A percentile compares a stretch with the other conserved stretches of the same genome.
phyloP scores from a whole-genome alignment of 2,888 invertebrate genomes.

The Colletes collaris region DNA sequence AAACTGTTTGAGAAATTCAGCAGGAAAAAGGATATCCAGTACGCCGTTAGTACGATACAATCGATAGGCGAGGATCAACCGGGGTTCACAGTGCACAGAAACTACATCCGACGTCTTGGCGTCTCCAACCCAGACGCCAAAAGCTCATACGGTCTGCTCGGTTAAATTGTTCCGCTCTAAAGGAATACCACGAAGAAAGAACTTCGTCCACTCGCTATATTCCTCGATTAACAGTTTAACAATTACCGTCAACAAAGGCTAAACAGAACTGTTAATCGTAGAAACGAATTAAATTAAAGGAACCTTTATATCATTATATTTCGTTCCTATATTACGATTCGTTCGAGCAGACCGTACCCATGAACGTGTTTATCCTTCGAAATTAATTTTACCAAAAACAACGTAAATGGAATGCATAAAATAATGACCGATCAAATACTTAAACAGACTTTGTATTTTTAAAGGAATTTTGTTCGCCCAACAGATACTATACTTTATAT shows the following conservation, averaged over 20 bases:
- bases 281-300: background rate
- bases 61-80: conserved; percentile 71
- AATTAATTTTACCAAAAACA: conserved; percentile 23
- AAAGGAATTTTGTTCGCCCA: background rate
- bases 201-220: background rate
- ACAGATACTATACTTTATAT: background rate
- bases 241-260: background rate
- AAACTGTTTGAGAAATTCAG: conserved; percentile 50
- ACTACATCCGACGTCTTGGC: conserved; percentile 60
- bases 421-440: background rate
- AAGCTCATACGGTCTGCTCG: conserved; percentile 38
- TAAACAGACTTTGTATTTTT: background rate
- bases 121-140: conserved; percentile 73
- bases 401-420: conserved; percentile 8
- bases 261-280: background rate
- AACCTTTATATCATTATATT: background rate
- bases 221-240: background rate
- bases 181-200: background rate
- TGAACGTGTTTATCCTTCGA: conserved; percentile 17
- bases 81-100: conserved; percentile 78
- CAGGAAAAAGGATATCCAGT: conserved; percentile 59
- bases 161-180: conserved; percentile 3
- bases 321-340: background rate
- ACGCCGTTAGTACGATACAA: conserved; percentile 64
- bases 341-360: conserved; percentile 29